These are phyloP conservation scores for Drosophila orena DNA, from an alignment of 1,140 invertebrate species.

Conservation along the genomic window DNA sequence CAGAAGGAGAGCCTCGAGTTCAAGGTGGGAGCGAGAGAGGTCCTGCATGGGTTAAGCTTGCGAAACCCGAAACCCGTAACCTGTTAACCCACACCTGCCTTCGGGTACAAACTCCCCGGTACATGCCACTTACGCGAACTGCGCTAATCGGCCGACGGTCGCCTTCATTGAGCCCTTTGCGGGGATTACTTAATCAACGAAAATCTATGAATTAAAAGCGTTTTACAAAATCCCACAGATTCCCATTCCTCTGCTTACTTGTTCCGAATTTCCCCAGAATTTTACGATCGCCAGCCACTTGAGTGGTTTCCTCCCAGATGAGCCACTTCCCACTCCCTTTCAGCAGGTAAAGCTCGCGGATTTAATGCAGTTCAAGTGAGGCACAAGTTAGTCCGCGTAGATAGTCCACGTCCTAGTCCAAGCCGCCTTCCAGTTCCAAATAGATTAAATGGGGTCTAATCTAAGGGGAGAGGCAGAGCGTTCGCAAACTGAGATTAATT, in stretches of 20 bases:
- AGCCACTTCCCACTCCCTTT: slow-evolving; percentile 15
- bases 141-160: slow-evolving; percentile 65
- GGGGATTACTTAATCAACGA: slow-evolving; percentile 78
- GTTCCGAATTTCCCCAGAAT: slow-evolving; percentile 50
- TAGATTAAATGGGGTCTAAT: neutral
- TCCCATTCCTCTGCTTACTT: slow-evolving; percentile 38
- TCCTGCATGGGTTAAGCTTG: slow-evolving; percentile 53
- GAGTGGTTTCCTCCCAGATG: slow-evolving; percentile 40
- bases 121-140: slow-evolving; percentile 64
- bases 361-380: slow-evolving; percentile 59
- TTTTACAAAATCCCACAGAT: slow-evolving; percentile 65
- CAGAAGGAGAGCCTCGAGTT: neutral
- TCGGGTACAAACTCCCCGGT: slow-evolving; percentile 6
- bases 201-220: slow-evolving; percentile 79
- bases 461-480: neutral
- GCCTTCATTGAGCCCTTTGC: slow-evolving; percentile 62
- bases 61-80: slow-evolving; percentile 32
- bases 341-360: slow-evolving; percentile 35
- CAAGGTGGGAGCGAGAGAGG: slow-evolving; percentile 14
- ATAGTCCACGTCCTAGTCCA: neutral
- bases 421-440: neutral
- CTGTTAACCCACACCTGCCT: slow-evolving; percentile 63
- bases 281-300: slow-evolving; percentile 41
- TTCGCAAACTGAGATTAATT: neutral
- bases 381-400: slow-evolving; percentile 47